Evolutionary conservation across 2,113 vertebrate species (phyloP).

Genomic region (Strigops habroptila): DNA sequence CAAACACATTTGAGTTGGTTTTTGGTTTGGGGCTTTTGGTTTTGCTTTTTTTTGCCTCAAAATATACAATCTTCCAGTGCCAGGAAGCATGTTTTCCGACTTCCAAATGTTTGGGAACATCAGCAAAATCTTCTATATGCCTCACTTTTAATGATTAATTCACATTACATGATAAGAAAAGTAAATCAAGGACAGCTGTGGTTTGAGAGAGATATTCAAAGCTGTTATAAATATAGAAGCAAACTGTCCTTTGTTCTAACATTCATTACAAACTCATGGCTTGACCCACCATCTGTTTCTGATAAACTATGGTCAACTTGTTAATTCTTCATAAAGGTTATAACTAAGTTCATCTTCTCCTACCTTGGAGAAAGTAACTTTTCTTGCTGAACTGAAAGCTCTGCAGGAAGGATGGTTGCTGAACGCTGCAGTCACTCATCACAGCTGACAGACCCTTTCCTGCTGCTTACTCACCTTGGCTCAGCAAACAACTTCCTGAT

Average conservation of each 20-base stretch:
- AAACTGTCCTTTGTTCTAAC: conserved; percentile 38
- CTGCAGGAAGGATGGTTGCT: neutral
- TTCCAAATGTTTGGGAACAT: conserved; percentile 35
- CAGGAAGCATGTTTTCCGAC: neutral
- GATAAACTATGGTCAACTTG: conserved; percentile 45
- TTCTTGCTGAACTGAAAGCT: neutral
- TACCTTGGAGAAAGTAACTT: conserved; percentile 4
- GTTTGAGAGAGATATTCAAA: conserved; percentile 36
- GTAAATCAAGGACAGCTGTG: conserved; percentile 56
- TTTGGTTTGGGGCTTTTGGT: neutral
- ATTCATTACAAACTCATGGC: conserved; percentile 43
- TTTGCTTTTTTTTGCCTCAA: neutral
- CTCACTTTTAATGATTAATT: conserved; percentile 46
- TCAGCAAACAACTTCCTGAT: neutral
- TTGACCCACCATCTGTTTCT: conserved; percentile 20
- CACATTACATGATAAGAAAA: conserved; percentile 36
- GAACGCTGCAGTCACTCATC: neutral
- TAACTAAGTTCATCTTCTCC: conserved; percentile 10
- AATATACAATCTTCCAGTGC: neutral
- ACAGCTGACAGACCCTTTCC: neutral
- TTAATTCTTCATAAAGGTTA: conserved; percentile 44
- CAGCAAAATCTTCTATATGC: neutral
- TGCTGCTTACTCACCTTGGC: neutral
- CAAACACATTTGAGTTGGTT: neutral
- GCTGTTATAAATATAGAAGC: conserved; percentile 38